Evolutionary conservation across 2,888 invertebrate genomes (phyloP).

Genomic region (Neoitamus cyanurus): DNA sequence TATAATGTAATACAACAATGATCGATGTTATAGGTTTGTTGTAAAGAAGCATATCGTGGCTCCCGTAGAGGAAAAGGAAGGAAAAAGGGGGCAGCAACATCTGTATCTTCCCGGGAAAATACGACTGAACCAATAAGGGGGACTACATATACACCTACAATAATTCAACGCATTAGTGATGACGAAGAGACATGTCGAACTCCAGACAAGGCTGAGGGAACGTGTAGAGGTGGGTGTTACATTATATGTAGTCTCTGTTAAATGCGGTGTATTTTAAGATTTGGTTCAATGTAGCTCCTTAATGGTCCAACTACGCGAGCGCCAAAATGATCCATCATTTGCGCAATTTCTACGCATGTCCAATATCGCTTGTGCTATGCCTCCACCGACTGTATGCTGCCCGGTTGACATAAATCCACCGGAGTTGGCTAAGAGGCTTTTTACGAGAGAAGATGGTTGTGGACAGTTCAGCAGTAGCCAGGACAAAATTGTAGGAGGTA

Average conservation of each 20-base stretch:
- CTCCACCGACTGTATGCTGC: slow-evolving; percentile 60
- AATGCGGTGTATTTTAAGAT: slow-evolving; percentile 52
- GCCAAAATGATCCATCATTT: slow-evolving; percentile 57
- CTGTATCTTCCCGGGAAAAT: not conserved
- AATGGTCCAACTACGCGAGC: slow-evolving; percentile 55
- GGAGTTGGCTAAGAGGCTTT: slow-evolving; percentile 58
- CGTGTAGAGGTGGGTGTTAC: slow-evolving; percentile 13
- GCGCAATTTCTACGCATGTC: slow-evolving; percentile 58
- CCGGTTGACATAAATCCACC: slow-evolving; percentile 54
- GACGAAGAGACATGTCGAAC: slow-evolving; percentile 3
- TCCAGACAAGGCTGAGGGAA: not conserved
- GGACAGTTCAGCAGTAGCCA: slow-evolving; percentile 71
- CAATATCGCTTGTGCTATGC: slow-evolving; percentile 57
- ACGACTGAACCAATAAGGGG: not conserved
- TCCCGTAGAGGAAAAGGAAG: slow-evolving; percentile 49
- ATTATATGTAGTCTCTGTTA: not conserved
- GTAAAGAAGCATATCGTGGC: slow-evolving; percentile 40
- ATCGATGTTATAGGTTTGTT: slow-evolving; percentile 51
- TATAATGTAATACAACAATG: not conserved
- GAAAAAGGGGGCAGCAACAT: not conserved
- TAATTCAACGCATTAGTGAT: slow-evolving; percentile 3
- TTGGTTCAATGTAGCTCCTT: slow-evolving; percentile 57
- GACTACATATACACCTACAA: not conserved
- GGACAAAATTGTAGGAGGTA: slow-evolving; percentile 78
- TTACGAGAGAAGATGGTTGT: slow-evolving; percentile 69